A percentile compares a stretch with the other conserved stretches of the same genome.
These are phyloP conservation scores for Triplophysa bombifrons DNA, from an alignment of 2,797 vertebrate genomes.

Conservation along the genomic window DNA sequence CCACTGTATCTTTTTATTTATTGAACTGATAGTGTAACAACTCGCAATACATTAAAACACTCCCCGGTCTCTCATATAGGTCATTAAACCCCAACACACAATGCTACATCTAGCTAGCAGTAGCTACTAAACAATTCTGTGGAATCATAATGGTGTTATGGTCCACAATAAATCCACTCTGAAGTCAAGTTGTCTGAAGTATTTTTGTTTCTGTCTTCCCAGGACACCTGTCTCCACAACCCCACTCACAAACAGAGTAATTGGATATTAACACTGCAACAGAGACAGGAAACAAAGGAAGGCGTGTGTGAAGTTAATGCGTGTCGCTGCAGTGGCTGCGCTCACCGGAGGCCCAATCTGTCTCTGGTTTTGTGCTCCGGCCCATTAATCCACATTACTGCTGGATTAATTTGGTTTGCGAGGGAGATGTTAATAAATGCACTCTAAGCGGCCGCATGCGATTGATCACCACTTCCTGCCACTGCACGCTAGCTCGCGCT, in stretches of 20 bases:
- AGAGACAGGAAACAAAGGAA: slow-evolving; percentile 54
- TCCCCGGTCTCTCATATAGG: neutral
- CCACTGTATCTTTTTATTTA: too few species aligned
- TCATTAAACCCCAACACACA: slow-evolving; percentile 11
- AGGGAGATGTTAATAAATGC: slow-evolving; percentile 59
- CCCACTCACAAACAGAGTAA: slow-evolving; percentile 27
- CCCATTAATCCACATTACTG: slow-evolving; percentile 63
- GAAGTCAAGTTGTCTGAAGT: slow-evolving; percentile 10
- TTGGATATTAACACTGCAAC: slow-evolving; percentile 42
- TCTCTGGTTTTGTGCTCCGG: slow-evolving; percentile 49
- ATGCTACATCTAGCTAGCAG: slow-evolving; percentile 53
- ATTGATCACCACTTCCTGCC: slow-evolving; percentile 52
- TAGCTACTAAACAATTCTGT: slow-evolving; percentile 20
- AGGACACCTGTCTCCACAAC: slow-evolving; percentile 45
- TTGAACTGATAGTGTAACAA: neutral
- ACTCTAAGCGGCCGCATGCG: slow-evolving; percentile 39
- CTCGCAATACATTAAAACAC: too few species aligned
- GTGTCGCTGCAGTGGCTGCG: slow-evolving; percentile 7
- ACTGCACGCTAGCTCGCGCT: neutral
- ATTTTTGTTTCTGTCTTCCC: slow-evolving; percentile 44
- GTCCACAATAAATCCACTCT: slow-evolving; percentile 17
- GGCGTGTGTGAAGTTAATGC: slow-evolving; percentile 43
- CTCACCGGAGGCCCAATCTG: slow-evolving; percentile 51
- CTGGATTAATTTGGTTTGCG: slow-evolving; percentile 61
- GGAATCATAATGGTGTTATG: slow-evolving; percentile 4